Evolutionary conservation across 1,140 invertebrate species (phyloP).

Genomic region (Bombus pyrosoma): DNA sequence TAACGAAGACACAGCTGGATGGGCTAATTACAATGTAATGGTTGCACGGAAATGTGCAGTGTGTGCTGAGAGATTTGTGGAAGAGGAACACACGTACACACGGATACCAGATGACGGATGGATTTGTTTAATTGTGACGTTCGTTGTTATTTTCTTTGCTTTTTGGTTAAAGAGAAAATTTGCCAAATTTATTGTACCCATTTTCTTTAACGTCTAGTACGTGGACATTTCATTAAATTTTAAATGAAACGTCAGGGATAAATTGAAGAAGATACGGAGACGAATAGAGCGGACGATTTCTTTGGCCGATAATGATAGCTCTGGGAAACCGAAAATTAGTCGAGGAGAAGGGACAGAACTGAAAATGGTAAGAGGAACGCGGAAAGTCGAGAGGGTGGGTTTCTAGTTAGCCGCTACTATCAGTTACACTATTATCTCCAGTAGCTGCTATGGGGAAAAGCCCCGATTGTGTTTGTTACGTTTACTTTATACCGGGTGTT

Average conservation of each 20-base stretch:
- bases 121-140: neutral
- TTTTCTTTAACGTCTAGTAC: neutral
- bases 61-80: neutral
- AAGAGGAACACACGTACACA: neutral
- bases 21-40: constrained; percentile 10
- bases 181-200: neutral
- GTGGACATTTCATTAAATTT: neutral
- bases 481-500: constrained; percentile 38
- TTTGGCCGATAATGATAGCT: constrained; percentile 70
- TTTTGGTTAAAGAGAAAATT: neutral
- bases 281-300: constrained; percentile 32
- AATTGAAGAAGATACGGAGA: constrained; percentile 30
- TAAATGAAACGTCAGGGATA: neutral
- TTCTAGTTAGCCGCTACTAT: constrained; percentile 79
- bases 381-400: constrained; percentile 59
- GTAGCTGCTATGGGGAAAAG: constrained; percentile 72
- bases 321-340: constrained; percentile 81
- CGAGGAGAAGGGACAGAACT: constrained; percentile 67
- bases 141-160: neutral
- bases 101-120: neutral
- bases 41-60: neutral
- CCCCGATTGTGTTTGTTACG: constrained; percentile 59
- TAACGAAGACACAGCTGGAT: neutral
- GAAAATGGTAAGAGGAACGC: constrained; percentile 63
- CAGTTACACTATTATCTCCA: constrained; percentile 81